Percentiles rank a stretch among this genome's conserved stretches.
Evolutionary conservation across 2,888 invertebrate genomes (phyloP).

Genomic region (Cryptosula pallasiana): DNA sequence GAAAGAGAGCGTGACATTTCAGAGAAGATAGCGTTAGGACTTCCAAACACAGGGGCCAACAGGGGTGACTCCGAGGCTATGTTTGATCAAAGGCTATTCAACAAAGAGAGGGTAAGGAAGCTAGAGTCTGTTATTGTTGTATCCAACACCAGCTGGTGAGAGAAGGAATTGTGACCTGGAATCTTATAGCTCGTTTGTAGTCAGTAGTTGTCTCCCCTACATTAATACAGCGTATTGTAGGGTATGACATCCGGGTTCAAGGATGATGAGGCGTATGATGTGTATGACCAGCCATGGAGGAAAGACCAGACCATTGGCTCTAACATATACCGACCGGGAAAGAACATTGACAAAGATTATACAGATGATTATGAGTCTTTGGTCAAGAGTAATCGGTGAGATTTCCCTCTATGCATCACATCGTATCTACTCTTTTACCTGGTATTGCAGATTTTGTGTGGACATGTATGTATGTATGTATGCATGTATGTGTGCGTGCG

Average conservation of each 20-base stretch:
- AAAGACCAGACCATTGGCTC: constrained; percentile 77
- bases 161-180: too few relatives aligned
- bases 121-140: neutral
- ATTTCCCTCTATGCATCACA: too few relatives aligned
- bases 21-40: constrained; percentile 93
- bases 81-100: constrained; percentile 93
- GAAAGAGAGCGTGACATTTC: constrained; percentile 87
- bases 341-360: constrained; percentile 85
- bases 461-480: too few relatives aligned
- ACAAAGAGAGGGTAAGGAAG: constrained; percentile 62
- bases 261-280: constrained; percentile 94
- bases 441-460: too few relatives aligned
- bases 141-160: too few relatives aligned
- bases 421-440: too few relatives aligned
- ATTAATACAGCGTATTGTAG: constrained; percentile 34
- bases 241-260: constrained; percentile 88
- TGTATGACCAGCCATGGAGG: constrained; percentile 97
- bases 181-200: too few relatives aligned
- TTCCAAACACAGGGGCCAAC: constrained; percentile 73
- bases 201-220: neutral
- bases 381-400: constrained; percentile 74
- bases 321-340: constrained; percentile 63
- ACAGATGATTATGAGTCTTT: constrained; percentile 83
- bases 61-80: constrained; percentile 63
- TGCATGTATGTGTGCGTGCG: too few relatives aligned